Evolutionary conservation across 2,888 invertebrate species (phyloP), one percentile per base, ranked within the genome.

Genomic region (Pollenia labialis): DNA sequence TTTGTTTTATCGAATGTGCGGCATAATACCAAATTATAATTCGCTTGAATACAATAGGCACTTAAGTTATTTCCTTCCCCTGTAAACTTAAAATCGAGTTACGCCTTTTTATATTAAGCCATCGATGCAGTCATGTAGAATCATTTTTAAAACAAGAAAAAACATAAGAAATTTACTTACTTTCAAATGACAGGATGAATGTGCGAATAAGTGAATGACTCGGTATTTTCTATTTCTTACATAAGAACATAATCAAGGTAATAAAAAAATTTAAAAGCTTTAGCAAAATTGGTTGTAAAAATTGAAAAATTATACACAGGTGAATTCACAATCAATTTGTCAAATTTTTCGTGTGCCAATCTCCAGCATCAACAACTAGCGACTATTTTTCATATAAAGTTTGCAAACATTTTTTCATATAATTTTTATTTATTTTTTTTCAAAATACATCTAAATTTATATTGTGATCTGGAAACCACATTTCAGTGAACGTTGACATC

Each of bases 241-340:
- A 40, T 16, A 42, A 14, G 16, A 40, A 52, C 42, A 54, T 54
- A 42, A 42, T 40, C 14, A 56, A 72, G 18, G 14, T 40, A 75
- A 75, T 48, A 23, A 48, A 74, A 58, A 75, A 46, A 62, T 50
- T 75, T 40, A 7, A 16, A 18, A 40, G 16, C 18, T 18, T 50
- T 23, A 11, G 58, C 8, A 54, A 42, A 62, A 66, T 77, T 77
- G 66, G 46, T 42, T 64, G 52, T 62, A 80, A 71, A 80, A 60
- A 80, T 62, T 71, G 62, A 71, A 74, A 74, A 74, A 81, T 81
- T 81, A 68, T 66, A 52, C 68, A 58, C 81, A 81, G 81, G 81
- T 81, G 74, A 81, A 74, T 74, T 81, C 72, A 74, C 74, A 81
- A 81, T 74, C 81, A 81, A 81, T 81, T 74, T 81, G 72, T 81